These are phyloP conservation scores for Oryzias sinensis DNA, from an alignment of 2,797 vertebrate species.

Conservation along the genomic window DNA sequence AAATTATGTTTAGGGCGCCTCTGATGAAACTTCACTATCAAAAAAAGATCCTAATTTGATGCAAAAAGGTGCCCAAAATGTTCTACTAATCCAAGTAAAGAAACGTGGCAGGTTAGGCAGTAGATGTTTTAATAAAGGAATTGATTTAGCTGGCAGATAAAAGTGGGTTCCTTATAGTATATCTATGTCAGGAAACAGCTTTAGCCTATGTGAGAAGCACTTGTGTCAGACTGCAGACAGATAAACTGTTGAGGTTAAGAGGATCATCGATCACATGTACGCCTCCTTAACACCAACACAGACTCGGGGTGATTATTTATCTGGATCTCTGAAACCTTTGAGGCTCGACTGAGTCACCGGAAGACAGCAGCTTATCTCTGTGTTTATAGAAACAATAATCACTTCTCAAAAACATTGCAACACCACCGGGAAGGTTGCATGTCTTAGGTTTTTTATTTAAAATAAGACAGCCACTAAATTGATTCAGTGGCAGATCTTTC, in stretches of 20 bases:
- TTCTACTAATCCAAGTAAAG: too few relatives aligned
- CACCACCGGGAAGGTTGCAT: not conserved
- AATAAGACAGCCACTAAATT: not conserved
- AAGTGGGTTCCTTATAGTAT: too few relatives aligned
- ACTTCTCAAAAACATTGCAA: not conserved
- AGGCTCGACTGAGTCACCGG: not conserved
- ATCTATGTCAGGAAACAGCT: too few relatives aligned
- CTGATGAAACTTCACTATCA: too few relatives aligned
- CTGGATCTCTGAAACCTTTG: not conserved
- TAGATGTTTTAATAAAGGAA: too few relatives aligned
- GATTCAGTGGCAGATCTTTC: not conserved
- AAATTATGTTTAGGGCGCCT: too few relatives aligned
- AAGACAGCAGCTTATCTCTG: constrained; percentile 7
- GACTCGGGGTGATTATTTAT: constrained; percentile 3
- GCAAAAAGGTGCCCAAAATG: too few relatives aligned
- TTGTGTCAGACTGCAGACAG: not conserved
- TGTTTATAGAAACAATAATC: constrained; percentile 21
- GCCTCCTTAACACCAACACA: not conserved
- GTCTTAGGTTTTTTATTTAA: not conserved
- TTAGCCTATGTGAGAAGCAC: not conserved
- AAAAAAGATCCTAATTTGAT: too few relatives aligned
- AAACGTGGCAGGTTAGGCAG: too few relatives aligned
- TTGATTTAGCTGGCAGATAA: too few relatives aligned
- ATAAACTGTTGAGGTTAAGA: not conserved
- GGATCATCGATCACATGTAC: constrained; percentile 5